Evolutionary conservation across 2,113 vertebrate species (phyloP), one percentile per base, ranked within the genome.

Genomic region (Psittacara wagleri): DNA sequence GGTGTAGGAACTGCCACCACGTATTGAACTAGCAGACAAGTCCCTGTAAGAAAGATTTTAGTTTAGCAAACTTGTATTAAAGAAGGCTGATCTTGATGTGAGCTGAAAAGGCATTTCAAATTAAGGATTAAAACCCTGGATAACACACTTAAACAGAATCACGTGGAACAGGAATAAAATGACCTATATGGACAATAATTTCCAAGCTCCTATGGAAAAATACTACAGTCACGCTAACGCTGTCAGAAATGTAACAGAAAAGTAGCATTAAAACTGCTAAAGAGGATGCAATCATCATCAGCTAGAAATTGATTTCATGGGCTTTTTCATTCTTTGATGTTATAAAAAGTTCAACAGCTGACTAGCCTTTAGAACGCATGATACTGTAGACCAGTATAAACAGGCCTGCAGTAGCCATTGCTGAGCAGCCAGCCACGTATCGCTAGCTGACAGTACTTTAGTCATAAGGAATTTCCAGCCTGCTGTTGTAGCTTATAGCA

Each of bases 1-100:
- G 83, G 99, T 99, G 82, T 99, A 99, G 35, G 99, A 99, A 97
- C 99, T 98, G 76, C 99, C 99, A 91, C 99, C 98, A 92, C 99
- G 98, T 97, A 99, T 98, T 97, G 99, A 98, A 95, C 98, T 98
- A 95, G 98, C 97, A 95, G 99, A 98, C 0, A 97, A 99, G 93
- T 99, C 99, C 98, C 99, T 99, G 97, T 67, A 67, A 97, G 98
- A 75, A 94, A 93, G 19, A 95, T 82, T n/a, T 87, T 31, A 49
- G 20, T 95, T 97, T 43, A 83, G 33, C 17, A 59, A 80, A 96
- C 16, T 86, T 2, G 0, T 72, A 61, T 87, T 85, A 77, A 64
- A 92, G 75, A 85, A 17, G 41, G 16, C 17, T 81, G 17, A 7
- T 80, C 33, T 72, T 68, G 24, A 62, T 20, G 18, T 8, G 28